phyloP scores from a whole-genome alignment of 92 coral and sea anemone genomes.

The Zoanthus sansibaricus region DNA sequence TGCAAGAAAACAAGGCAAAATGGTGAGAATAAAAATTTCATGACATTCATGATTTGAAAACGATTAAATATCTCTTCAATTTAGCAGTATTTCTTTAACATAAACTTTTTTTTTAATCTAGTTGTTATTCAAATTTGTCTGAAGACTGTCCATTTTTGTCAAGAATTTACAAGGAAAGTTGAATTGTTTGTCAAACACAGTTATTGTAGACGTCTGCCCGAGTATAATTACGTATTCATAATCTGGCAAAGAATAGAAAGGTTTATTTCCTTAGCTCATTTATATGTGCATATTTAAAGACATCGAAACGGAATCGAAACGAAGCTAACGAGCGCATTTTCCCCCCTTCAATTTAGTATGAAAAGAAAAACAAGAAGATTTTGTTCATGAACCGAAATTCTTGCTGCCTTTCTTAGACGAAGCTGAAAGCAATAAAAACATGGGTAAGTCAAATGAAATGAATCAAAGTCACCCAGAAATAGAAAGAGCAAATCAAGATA shows the following conservation, averaged over 20 bases:
- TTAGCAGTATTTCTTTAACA: neutral
- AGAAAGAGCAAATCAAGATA: constrained; percentile 21
- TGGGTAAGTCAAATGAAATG: constrained; percentile 35
- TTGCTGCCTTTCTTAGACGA: neutral
- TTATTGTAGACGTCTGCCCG: constrained; percentile 21
- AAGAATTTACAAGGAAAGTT: neutral
- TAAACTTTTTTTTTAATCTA: neutral
- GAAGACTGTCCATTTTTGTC: neutral
- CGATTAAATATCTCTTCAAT: constrained; percentile 7
- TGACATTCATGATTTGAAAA: neutral
- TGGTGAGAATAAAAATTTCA: constrained; percentile 27
- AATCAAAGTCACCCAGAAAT: constrained; percentile 2
- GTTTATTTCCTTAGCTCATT: constrained; percentile 55
- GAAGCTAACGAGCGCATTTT: constrained; percentile 40
- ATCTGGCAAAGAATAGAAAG: constrained; percentile 25
- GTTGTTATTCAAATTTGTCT: neutral
- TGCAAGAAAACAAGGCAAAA: neutral
- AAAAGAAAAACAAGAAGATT: constrained; percentile 18
- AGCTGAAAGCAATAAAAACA: neutral
- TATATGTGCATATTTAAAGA: constrained; percentile 74
- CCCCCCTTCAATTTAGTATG: constrained; percentile 9
- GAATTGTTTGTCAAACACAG: constrained; percentile 21
- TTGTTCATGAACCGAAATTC: neutral
- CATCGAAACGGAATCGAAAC: constrained; percentile 40
- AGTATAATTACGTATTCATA: constrained; percentile 38